Evolutionary conservation across 2,113 vertebrate genomes (phyloP), one percentile per base, ranked within the genome.

Genomic region (Vanacampus margaritifer): DNA sequence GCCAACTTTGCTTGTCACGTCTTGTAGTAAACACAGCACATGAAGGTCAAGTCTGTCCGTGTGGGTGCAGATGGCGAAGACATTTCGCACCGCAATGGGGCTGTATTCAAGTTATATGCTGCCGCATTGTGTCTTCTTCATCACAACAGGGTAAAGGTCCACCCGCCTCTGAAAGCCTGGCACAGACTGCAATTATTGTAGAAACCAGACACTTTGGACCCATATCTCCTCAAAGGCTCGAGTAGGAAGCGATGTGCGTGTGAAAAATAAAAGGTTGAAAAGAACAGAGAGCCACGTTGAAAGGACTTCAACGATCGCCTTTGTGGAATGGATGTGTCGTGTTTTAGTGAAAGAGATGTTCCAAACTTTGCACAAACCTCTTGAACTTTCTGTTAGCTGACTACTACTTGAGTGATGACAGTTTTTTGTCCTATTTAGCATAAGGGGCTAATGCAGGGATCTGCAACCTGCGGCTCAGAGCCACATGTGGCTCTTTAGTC

Each of bases 141-240:
- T 61, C 35, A 39, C 10, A 36, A 60, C 19, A 23, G 36, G 58
- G 58, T 41, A 36, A 39, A 41, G 36, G 58, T 61, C 36, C 11
- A 3, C 35, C 23, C 19, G 58, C 58, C 36, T 37, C 1, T 3
- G 13, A 61, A 37, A 61, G 58, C 6, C 16, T 10, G 26, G n/a
- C 21, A 14, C 58, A 41, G 39, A 64, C 48, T 58, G 53, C 19
- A 45, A 64, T 67, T 63, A 62, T 70, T 62, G 63, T 62, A 36
- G 26, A 46, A 45, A 46, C 19, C 37, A 45, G 61, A 63, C 23
- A 19, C 21, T 63, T 24, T 45, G 17, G 10, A 16, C 8, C 19
- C 28, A 19, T 58, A 37, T 23, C 45, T n/a, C 37, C 19, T 46
- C 41, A 57, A 50, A 59, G 12, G 21, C 28, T 26, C 24, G 7